Evolutionary conservation across 2,797 vertebrate species (phyloP).

Genomic region (Tokudaia tokunoshimensis): DNA sequence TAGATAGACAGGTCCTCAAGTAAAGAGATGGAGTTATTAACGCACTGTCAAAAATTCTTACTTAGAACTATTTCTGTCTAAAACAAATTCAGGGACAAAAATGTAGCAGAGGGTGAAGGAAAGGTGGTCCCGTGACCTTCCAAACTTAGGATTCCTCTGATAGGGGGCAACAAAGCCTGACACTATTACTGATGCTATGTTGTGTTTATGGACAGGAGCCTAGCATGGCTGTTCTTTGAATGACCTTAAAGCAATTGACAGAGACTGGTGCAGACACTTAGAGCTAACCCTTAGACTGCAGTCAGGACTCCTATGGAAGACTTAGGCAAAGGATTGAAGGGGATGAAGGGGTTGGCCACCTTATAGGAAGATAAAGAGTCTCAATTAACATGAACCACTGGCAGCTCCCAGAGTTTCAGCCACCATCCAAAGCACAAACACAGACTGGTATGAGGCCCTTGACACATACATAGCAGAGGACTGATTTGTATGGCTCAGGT

Average conservation of each 20-base stretch:
- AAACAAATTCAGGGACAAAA: neutral
- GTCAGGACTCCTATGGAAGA: neutral
- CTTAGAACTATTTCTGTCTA: neutral
- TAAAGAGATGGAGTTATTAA: neutral
- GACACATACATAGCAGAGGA: neutral
- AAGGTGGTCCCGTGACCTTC: neutral
- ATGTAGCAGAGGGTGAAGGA: neutral
- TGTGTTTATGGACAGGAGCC: neutral
- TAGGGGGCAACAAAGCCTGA: neutral
- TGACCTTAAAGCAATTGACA: neutral
- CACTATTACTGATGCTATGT: neutral
- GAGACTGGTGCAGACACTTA: neutral
- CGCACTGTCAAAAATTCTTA: neutral
- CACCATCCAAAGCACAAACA: neutral
- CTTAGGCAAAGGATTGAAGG: neutral
- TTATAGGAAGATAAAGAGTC: neutral
- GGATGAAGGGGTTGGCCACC: neutral
- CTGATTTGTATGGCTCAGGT: no score
- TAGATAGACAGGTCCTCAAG: neutral
- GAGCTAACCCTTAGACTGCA: neutral
- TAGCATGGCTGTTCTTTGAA: neutral
- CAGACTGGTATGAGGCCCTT: neutral
- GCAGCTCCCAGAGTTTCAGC: neutral
- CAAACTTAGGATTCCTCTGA: neutral
- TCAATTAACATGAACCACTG: accelerated